Conservation (phyloP, 1,140 invertebrate genomes). For the Trichonephila inaurata region DNA sequence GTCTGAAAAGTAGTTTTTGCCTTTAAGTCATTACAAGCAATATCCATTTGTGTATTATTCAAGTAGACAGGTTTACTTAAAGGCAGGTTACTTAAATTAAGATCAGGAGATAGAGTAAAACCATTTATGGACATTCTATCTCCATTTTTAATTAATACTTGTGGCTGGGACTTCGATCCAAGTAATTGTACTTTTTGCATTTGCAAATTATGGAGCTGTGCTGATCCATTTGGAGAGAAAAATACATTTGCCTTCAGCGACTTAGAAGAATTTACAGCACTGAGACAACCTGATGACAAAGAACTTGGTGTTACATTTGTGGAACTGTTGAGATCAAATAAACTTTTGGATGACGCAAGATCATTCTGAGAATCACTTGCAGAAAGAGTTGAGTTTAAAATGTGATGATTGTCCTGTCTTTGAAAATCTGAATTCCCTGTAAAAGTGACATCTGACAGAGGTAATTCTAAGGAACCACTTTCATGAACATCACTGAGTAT, state of each 20-base stretch:
- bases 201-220: slow-evolving; percentile 57
- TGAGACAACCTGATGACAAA: slow-evolving; percentile 66
- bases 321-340: slow-evolving; percentile 70
- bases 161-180: background rate
- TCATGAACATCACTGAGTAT: slow-evolving; percentile 66
- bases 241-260: background rate
- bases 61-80: background rate
- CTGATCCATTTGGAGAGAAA: background rate
- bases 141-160: background rate
- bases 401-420: background rate
- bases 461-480: slow-evolving; percentile 40
- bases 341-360: background rate
- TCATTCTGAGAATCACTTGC: slow-evolving; percentile 3
- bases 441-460: slow-evolving; percentile 40
- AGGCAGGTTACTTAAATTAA: slow-evolving; percentile 32
- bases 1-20: slow-evolving; percentile 48
- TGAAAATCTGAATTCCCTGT: slow-evolving; percentile 42
- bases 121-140: background rate
- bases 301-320: slow-evolving; percentile 70
- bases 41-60: background rate
- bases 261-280: slow-evolving; percentile 61
- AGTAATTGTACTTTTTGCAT: slow-evolving; percentile 54
- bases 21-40: background rate
- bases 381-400: slow-evolving; percentile 4
- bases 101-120: slow-evolving; percentile 29